Evolutionary conservation across 2,113 vertebrate genomes (phyloP), one percentile per base, ranked within the genome.

Genomic region (Picathartes gymnocephalus): DNA sequence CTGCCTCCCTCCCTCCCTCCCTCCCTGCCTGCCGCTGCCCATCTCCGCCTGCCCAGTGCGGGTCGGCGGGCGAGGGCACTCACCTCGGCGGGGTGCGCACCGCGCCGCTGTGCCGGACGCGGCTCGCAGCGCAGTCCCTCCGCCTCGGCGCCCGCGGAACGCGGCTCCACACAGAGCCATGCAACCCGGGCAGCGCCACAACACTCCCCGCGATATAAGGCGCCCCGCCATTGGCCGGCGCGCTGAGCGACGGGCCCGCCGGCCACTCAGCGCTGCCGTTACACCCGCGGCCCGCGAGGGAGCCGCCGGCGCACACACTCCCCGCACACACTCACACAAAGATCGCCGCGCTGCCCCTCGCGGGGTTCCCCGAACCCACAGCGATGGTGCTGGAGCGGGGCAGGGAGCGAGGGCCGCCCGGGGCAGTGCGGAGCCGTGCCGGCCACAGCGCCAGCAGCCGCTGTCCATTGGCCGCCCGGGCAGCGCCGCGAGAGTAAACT

Each of bases 101-200:
- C 95, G 95, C 84, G 85, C 83, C 97, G 97, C 96, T 96, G 89
- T 97, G 97, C 93, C 96, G 97, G 97, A 97, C 94, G 93, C 89
- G 91, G 91, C 91, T 96, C 94, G 31, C 85, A 76, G 88, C 84
- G 85, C 80, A 93, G 77, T 89, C 95, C 78, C 92, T 92, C 73
- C 78, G 28, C 91, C 94, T 77, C 88, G 65, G 97, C 96, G 96
- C 82, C 53, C 97, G 97, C 97, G 96, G 97, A 96, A 97, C 97
- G 73, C 97, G 97, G 97, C 97, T 98, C 97, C 97, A 97, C 97
- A 98, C 98, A 98, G 98, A 98, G 98, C 98, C 98, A 98, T 98
- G 98, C 98, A 98, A 97, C 96, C 97, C 93, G 82, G 96, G 97
- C 96, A 98, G 98, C 60, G 97, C 97, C 93, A 98, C 98, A 97